Evolutionary conservation across 2,888 invertebrate genomes (phyloP).

Genomic region (Leptinotarsa juncta): DNA sequence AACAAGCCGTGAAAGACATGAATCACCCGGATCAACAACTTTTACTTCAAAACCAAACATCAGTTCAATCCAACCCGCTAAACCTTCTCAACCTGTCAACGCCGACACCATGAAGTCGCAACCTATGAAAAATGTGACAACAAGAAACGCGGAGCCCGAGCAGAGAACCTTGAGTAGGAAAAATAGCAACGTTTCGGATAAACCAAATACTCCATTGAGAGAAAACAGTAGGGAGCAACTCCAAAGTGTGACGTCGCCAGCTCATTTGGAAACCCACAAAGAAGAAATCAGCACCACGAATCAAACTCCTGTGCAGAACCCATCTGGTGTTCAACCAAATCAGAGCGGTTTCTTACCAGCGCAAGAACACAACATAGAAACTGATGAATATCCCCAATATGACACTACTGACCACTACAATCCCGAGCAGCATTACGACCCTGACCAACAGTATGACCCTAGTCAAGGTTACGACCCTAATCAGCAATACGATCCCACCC

Average conservation of each 20-base stretch:
- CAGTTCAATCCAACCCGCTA: slow-evolving; percentile 35
- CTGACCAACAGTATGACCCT: slow-evolving; percentile 49
- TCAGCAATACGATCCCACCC: slow-evolving; percentile 60
- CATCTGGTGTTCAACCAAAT: background rate
- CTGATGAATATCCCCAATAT: slow-evolving; percentile 37
- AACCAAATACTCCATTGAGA: slow-evolving; percentile 42
- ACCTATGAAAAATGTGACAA: slow-evolving; percentile 5
- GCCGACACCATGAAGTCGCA: slow-evolving; percentile 12
- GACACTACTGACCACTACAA: slow-evolving; percentile 50
- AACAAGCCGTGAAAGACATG: slow-evolving; percentile 55
- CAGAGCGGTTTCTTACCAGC: slow-evolving; percentile 1
- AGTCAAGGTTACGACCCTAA: slow-evolving; percentile 55
- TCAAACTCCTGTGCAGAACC: slow-evolving; percentile 33
- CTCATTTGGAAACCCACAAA: background rate
- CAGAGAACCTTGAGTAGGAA: slow-evolving; percentile 48
- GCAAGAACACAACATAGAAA: slow-evolving; percentile 21
- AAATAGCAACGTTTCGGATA: slow-evolving; percentile 50
- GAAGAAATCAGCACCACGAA: slow-evolving; percentile 17
- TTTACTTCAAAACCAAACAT: slow-evolving; percentile 42
- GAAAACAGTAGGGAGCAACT: slow-evolving; percentile 46
- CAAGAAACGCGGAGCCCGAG: background rate
- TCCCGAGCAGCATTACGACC: slow-evolving; percentile 43
- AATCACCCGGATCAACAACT: slow-evolving; percentile 46
- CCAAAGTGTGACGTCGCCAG: slow-evolving; percentile 2
- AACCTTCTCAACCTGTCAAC: slow-evolving; percentile 21